phyloP scores from a whole-genome alignment of 2,888 invertebrate species.

The Scaptomyza polygonia region DNA sequence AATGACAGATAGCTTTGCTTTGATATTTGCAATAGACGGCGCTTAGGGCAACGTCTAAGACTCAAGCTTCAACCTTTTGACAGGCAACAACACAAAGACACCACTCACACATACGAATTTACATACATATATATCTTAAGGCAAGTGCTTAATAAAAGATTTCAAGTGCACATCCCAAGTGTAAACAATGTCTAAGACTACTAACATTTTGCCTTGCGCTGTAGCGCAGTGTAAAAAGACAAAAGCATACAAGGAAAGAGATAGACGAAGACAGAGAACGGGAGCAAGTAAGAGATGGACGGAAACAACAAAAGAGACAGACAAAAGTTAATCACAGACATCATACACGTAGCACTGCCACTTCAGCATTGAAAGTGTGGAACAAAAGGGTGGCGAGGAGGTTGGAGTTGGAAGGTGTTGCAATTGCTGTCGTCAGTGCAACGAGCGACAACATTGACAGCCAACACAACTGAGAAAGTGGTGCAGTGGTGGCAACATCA shows the following conservation, averaged over 20 bases:
- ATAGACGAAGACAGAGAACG: background rate
- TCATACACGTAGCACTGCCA: conserved; percentile 55
- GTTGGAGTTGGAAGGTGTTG: background rate
- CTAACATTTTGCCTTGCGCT: conserved; percentile 57
- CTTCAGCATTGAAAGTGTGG: conserved; percentile 34
- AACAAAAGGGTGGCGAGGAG: background rate
- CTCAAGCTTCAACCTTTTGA: background rate
- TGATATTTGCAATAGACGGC: conserved; percentile 4
- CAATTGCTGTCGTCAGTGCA: conserved; percentile 33
- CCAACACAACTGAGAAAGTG: conserved; percentile 31
- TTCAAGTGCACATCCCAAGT: conserved; percentile 61
- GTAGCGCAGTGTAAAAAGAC: conserved; percentile 32
- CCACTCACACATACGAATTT: background rate
- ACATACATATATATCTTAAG: conserved; percentile 20
- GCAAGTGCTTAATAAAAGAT: conserved; percentile 55
- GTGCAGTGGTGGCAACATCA: conserved; percentile 16
- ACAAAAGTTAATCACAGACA: conserved; percentile 69
- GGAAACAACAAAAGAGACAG: conserved; percentile 48
- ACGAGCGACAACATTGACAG: conserved; percentile 36
- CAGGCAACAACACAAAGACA: conserved; percentile 1
- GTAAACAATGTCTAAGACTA: conserved; percentile 52
- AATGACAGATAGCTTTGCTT: conserved; percentile 12
- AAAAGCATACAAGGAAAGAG: conserved; percentile 35
- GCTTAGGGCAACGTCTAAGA: conserved; percentile 2
- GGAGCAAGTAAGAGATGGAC: conserved; percentile 1